phyloP scores from a whole-genome alignment of 23 tunicate species.

The Diplosoma virens region DNA sequence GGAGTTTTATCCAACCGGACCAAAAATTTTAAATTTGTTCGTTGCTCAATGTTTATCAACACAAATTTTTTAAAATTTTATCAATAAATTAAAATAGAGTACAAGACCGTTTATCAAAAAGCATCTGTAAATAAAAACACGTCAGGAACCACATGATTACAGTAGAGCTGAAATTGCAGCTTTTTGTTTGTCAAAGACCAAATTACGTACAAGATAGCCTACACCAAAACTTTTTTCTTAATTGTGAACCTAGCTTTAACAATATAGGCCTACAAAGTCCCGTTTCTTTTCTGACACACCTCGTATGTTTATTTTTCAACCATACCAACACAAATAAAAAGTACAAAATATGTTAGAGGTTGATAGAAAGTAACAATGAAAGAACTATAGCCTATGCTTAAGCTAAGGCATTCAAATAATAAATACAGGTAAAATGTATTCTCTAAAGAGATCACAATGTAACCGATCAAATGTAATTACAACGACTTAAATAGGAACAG shows the following conservation, averaged over 20 bases:
- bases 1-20: not conserved
- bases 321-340: no score
- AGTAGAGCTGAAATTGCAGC: not conserved
- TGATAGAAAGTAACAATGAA: no score
- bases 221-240: not conserved
- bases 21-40: not conserved
- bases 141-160: not conserved
- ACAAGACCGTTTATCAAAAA: not conserved
- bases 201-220: not conserved
- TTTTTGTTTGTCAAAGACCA: not conserved
- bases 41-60: not conserved
- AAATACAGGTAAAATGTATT: no score
- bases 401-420: no score
- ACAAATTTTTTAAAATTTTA: not conserved
- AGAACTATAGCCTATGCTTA: no score
- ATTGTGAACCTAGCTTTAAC: not conserved
- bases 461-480: no score
- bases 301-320: not conserved
- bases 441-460: no score
- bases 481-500: no score
- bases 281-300: not conserved
- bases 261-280: not conserved
- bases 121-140: not conserved
- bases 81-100: not conserved
- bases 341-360: no score